Evolutionary conservation across 2,113 vertebrate genomes (phyloP), one percentile per base, ranked within the genome.

Genomic region (Peromyscus californicus): DNA sequence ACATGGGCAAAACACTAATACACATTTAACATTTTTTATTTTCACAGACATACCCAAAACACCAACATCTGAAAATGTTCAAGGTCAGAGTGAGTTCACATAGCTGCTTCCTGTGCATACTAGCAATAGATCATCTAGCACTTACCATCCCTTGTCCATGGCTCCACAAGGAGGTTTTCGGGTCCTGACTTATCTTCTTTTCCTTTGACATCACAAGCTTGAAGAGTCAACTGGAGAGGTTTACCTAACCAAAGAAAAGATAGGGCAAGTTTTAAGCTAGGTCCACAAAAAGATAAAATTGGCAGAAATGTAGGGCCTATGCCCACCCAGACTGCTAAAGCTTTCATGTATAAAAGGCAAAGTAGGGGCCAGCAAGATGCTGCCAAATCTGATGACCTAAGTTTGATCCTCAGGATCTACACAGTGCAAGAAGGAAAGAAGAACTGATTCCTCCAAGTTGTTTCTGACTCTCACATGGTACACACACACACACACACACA

Each of bases 141-240:
- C 98, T 98, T 98, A 99, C 99, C 99, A 8, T 99, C 99, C 87
- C 99, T 99, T 10, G 99, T 99, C 98, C 99, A 99, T 0, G 99
- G 99, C 70, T 99, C 99, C 8, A 98, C 98, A 17, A 99, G 99
- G 96, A 99, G 99, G 98, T 99, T 99, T 98, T 99, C 99, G 24
- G 99, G 99, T 61, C 99, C 99, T 1, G 99, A 99, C 95, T 99
- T 99, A 91, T 99, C 99, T 96, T 99, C 99, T 98, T 99, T 99
- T 51, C 99, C 99, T 98, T 99, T 99, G 6, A 99, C 99, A 95
- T 99, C 99, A 98, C 99, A 99, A 0, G 99, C 99, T 96, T 99
- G 99, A 80, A 99, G 97, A 94, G 99, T 99, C 39, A 99, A 98
- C 91, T 99, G 99, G n/a, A 99, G 98, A 17, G 99, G 98, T 75